A percentile compares a stretch with the other conserved stretches of the same genome.
Evolutionary conservation across 2,113 vertebrate species (phyloP).

Genomic region (Menidia beryllina): DNA sequence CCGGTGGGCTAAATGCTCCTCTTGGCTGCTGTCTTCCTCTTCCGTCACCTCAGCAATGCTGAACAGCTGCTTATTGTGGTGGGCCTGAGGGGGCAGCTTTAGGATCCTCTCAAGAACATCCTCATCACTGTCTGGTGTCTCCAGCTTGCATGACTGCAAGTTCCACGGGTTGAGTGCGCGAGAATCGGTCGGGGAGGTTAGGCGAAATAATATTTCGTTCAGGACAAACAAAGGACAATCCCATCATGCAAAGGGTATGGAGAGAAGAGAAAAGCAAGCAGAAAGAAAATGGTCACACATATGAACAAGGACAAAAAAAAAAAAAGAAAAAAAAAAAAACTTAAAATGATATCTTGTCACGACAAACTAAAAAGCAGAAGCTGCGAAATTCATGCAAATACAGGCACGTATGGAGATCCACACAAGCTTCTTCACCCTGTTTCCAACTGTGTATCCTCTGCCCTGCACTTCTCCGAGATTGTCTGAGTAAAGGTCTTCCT

Average conservation of each 20-base stretch:
- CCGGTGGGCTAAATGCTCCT: constrained; percentile 69
- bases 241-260: constrained; percentile 60
- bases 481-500: constrained; percentile 89
- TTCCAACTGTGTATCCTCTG: constrained; percentile 63
- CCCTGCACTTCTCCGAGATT: constrained; percentile 66
- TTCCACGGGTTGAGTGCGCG: constrained; percentile 27
- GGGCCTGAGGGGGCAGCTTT: constrained; percentile 87
- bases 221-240: constrained; percentile 41
- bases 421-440: constrained; percentile 83
- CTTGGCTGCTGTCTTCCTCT: constrained; percentile 85
- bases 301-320: constrained; percentile 33
- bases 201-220: constrained; percentile 26
- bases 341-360: constrained; percentile 5
- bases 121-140: constrained; percentile 92
- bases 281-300: constrained; percentile 37
- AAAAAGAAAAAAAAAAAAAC: constrained; percentile 18
- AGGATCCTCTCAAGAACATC: constrained; percentile 91
- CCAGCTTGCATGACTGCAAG: constrained; percentile 81
- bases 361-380: constrained; percentile 20
- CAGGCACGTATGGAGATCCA: neutral
- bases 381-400: neutral
- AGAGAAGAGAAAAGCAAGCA: constrained; percentile 47
- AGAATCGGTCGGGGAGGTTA: constrained; percentile 35
- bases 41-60: constrained; percentile 92
- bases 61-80: constrained; percentile 88